These are phyloP conservation scores for Sinocyclocheilus anshuiensis DNA, from an alignment of 2,113 vertebrate species.

Conservation along the genomic window DNA sequence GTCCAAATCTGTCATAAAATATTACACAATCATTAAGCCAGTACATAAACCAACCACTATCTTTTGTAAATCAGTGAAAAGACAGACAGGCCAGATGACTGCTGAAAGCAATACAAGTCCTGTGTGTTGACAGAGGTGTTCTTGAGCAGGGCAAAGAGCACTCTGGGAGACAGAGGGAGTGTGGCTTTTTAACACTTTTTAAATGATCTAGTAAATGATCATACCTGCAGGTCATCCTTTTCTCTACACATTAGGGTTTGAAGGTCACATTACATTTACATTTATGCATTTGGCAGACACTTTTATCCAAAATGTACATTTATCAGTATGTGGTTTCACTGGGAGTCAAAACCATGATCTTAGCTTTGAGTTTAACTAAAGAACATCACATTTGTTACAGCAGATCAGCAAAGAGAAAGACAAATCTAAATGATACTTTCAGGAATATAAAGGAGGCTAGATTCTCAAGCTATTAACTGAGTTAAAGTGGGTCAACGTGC, in stretches of 20 bases:
- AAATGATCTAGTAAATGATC: neutral
- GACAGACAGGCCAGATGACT: neutral
- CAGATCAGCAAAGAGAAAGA: neutral
- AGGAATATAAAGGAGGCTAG: neutral
- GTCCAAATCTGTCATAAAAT: neutral
- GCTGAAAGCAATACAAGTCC: neutral
- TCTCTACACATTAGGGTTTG: slow-evolving; percentile 7
- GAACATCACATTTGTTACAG: neutral
- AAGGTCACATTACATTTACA: neutral
- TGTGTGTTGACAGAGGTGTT: slow-evolving; percentile 3
- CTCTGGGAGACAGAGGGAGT: neutral
- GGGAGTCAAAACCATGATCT: neutral
- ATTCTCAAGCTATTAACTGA: neutral
- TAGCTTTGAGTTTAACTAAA: neutral
- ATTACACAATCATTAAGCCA: neutral
- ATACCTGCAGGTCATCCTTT: neutral
- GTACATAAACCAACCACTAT: neutral
- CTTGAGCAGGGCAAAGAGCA: neutral
- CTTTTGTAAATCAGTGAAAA: slow-evolving; percentile 8
- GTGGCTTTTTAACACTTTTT: neutral
- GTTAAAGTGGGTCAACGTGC: slow-evolving; percentile 5
- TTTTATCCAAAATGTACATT: neutral
- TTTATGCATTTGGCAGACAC: slow-evolving; percentile 8
- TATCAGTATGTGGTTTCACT: neutral
- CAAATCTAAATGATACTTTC: neutral